These are phyloP conservation scores for Acanthochromis polyacanthus DNA, from an alignment of 2,113 vertebrate species.

Conservation along the genomic window DNA sequence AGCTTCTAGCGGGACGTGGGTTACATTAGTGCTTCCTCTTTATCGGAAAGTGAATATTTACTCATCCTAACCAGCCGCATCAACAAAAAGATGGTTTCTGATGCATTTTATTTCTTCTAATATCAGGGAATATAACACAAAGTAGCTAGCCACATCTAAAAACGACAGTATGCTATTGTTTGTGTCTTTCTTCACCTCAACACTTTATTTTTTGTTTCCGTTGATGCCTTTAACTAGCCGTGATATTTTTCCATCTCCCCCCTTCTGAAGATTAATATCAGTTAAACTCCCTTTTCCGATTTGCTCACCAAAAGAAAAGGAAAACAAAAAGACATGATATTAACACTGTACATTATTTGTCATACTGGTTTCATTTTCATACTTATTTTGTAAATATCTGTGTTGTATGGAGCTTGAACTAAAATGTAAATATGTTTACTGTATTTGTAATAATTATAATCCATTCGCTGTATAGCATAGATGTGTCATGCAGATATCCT, in stretches of 20 bases:
- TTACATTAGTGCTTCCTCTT: constrained; percentile 83
- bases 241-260: constrained; percentile 63
- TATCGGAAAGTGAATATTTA: constrained; percentile 61
- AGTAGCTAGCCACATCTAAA: constrained; percentile 72
- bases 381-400: constrained; percentile 99
- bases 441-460: constrained; percentile 99
- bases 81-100: constrained; percentile 46
- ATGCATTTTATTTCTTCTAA: constrained; percentile 72
- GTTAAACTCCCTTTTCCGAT: constrained; percentile 62
- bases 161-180: constrained; percentile 63
- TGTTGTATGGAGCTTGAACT: constrained; percentile 97
- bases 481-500: constrained; percentile 97
- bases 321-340: constrained; percentile 70
- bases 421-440: constrained; percentile 99
- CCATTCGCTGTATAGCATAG: constrained; percentile 99
- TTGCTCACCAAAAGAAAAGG: constrained; percentile 61
- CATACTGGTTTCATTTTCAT: constrained; percentile 94
- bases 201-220: constrained; percentile 58
- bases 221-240: constrained; percentile 81
- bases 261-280: constrained; percentile 66
- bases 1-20: constrained; percentile 67
- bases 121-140: constrained; percentile 84
- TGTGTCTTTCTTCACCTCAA: constrained; percentile 71
- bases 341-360: constrained; percentile 93
- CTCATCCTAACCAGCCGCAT: constrained; percentile 51